Percentiles rank a stretch among this genome's conserved stretches.
phyloP scores from a whole-genome alignment of 2,797 vertebrate genomes.

The Lycodopsis pacificus region DNA sequence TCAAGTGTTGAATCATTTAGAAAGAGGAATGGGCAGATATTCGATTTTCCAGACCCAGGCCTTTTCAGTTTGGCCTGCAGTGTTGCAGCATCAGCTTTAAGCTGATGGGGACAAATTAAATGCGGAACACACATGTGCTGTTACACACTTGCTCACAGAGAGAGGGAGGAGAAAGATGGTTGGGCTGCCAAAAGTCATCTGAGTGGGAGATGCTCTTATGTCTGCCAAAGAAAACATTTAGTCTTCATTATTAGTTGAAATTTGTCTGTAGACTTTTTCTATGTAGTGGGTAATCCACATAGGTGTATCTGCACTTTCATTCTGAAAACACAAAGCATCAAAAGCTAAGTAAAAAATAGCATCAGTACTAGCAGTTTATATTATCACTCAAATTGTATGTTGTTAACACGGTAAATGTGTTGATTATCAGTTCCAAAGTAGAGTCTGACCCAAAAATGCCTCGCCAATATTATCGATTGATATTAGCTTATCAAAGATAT shows the following conservation, averaged over 20 bases:
- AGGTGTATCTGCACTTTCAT: not conserved
- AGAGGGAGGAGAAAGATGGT: slow-evolving; percentile 11
- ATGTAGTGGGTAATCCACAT: not conserved
- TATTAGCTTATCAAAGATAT: not conserved
- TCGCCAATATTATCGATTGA: not conserved
- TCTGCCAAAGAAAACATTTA: slow-evolving; percentile 50
- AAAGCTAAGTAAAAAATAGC: not conserved
- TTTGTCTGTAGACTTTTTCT: not conserved
- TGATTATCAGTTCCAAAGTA: not conserved
- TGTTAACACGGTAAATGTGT: not conserved
- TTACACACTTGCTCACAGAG: not conserved
- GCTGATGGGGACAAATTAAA: slow-evolving; percentile 23
- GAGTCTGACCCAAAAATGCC: not conserved
- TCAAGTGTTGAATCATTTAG: slow-evolving; percentile 28
- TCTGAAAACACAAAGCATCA: not conserved
- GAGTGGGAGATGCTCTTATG: slow-evolving; percentile 33
- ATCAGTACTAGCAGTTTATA: not conserved
- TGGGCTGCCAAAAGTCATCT: slow-evolving; percentile 32
- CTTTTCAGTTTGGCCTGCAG: slow-evolving; percentile 13
- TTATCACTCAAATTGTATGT: not conserved
- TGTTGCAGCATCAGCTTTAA: slow-evolving; percentile 38
- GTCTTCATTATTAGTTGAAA: slow-evolving; percentile 29
- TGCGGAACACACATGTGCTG: slow-evolving; percentile 5
- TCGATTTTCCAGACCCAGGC: slow-evolving; percentile 32
- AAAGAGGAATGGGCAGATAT: slow-evolving; percentile 8